Conservation (phyloP, 2,113 vertebrate species). For the Burhinus oedicnemus region DNA sequence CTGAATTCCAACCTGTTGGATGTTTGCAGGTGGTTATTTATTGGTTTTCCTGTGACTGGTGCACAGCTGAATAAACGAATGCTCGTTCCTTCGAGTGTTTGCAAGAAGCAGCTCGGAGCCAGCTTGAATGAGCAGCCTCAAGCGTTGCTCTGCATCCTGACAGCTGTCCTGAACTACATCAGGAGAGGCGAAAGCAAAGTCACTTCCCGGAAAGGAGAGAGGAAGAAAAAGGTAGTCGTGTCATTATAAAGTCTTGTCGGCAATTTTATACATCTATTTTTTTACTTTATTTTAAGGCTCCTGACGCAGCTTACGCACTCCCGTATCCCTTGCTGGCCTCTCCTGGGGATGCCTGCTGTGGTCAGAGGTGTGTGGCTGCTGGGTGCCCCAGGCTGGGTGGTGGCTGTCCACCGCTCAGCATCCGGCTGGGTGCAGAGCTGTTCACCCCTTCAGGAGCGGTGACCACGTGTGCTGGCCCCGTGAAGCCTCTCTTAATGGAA, state of each 20-base stretch:
- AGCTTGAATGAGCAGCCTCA: background rate
- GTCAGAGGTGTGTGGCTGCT: background rate
- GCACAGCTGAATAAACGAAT: background rate
- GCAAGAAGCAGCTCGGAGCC: background rate
- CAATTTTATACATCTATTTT: background rate
- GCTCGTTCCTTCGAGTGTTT: background rate
- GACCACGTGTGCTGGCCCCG: background rate
- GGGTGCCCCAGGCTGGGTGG: accelerated
- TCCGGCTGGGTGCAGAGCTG: accelerated
- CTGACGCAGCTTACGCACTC: background rate
- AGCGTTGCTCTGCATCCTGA: background rate
- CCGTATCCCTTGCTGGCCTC: background rate
- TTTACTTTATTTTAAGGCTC: background rate
- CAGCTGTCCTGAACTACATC: background rate
- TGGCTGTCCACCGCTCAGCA: background rate
- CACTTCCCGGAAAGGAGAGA: background rate
- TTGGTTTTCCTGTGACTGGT: background rate
- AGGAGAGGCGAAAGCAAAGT: background rate
- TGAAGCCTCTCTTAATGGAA: background rate
- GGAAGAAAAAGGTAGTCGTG: background rate
- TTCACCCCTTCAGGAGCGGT: background rate
- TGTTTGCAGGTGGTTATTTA: background rate
- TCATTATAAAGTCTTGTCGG: background rate
- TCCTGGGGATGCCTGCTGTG: background rate
- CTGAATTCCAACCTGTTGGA: background rate